Evolutionary conservation across 2,888 invertebrate species (phyloP).

Genomic region (Lacanobia wlatinum): DNA sequence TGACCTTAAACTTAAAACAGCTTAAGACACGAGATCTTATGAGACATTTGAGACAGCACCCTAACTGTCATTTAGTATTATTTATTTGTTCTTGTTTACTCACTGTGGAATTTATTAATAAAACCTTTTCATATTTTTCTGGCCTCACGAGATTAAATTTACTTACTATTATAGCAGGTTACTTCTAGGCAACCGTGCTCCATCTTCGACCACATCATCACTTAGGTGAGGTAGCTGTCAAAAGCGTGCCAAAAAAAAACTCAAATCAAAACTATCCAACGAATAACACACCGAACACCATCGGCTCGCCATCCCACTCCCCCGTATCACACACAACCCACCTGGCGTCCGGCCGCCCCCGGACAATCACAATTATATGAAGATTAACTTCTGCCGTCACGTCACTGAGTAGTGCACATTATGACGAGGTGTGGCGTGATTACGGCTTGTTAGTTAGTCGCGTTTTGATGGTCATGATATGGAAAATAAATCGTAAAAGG

Average conservation of each 20-base stretch:
- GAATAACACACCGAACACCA: not conserved
- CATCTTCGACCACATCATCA: too few species aligned
- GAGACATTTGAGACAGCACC: too few species aligned
- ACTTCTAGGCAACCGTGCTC: too few species aligned
- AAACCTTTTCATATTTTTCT: not conserved
- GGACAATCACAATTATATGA: conserved; percentile 81
- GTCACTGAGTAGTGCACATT: conserved; percentile 39
- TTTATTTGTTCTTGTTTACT: too few species aligned
- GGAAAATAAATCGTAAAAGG: not conserved
- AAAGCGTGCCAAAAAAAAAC: too few species aligned
- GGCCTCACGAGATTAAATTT: not conserved
- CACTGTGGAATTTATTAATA: too few species aligned
- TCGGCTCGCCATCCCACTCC: not conserved
- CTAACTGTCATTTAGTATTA: too few species aligned
- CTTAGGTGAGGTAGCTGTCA: too few species aligned
- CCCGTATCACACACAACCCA: conserved; percentile 59
- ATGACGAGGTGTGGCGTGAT: conserved; percentile 60
- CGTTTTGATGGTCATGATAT: conserved; percentile 19
- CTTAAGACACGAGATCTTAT: too few species aligned
- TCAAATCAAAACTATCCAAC: not conserved
- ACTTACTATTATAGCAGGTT: too few species aligned
- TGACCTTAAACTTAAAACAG: too few species aligned
- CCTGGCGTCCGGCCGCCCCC: conserved; percentile 70
- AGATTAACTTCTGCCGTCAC: conserved; percentile 79
- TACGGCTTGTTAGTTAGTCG: conserved; percentile 48